These are phyloP conservation scores for Caenorhabditis wallacei DNA, from an alignment of 2,888 invertebrate genomes.

Conservation along the genomic window DNA sequence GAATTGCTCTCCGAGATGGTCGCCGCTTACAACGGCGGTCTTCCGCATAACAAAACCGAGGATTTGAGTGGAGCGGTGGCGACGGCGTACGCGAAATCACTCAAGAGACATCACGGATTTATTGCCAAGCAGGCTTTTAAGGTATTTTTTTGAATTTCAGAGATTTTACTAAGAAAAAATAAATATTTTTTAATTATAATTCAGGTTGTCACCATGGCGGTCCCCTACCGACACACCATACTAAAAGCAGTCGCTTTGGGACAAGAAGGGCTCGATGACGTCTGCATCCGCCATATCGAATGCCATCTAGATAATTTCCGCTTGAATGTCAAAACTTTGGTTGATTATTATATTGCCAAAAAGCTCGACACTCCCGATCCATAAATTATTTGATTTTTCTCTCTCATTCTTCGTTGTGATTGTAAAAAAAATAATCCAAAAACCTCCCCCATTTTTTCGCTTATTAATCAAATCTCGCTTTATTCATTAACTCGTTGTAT, in stretches of 20 bases:
- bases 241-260: slow-evolving; percentile 81
- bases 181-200: too few species aligned
- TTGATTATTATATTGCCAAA: slow-evolving; percentile 78
- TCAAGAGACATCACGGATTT: slow-evolving; percentile 81
- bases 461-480: not conserved
- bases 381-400: slow-evolving; percentile 7
- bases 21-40: slow-evolving; percentile 69
- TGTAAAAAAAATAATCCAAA: not conserved
- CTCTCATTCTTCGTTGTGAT: not conserved
- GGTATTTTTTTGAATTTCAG: slow-evolving; percentile 58
- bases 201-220: slow-evolving; percentile 80
- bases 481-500: not conserved
- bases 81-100: slow-evolving; percentile 77
- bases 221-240: slow-evolving; percentile 79
- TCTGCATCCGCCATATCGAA: slow-evolving; percentile 80
- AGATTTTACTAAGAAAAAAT: too few species aligned
- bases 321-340: slow-evolving; percentile 77
- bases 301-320: slow-evolving; percentile 80
- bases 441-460: not conserved
- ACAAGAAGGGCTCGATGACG: slow-evolving; percentile 79
- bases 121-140: slow-evolving; percentile 81
- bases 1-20: slow-evolving; percentile 78
- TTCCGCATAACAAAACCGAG: slow-evolving; percentile 74
- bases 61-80: slow-evolving; percentile 73
- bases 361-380: slow-evolving; percentile 74